phyloP scores from a whole-genome alignment of 2,797 vertebrate genomes.

The Ctenopoma kingsleyae region DNA sequence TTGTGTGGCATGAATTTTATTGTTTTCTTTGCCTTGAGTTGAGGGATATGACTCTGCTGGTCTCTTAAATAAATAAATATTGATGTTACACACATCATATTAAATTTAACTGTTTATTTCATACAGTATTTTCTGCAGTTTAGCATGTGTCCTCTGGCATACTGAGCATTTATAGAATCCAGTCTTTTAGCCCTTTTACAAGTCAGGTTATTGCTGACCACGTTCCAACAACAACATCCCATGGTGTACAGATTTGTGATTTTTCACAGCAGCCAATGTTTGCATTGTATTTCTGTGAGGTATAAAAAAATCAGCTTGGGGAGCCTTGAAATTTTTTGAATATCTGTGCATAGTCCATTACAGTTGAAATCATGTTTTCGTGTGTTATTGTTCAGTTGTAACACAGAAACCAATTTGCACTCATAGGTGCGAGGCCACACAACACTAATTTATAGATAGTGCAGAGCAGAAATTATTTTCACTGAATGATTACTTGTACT shows the following conservation, averaged over 20 bases:
- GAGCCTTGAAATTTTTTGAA: constrained; percentile 30
- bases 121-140: not conserved
- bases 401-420: not conserved
- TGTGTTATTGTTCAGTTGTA: constrained; percentile 12
- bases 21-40: constrained; percentile 16
- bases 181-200: constrained; percentile 28
- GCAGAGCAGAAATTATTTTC: not conserved
- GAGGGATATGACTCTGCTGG: not conserved
- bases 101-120: constrained; percentile 1
- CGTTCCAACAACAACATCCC: constrained; percentile 35
- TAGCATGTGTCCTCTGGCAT: not conserved
- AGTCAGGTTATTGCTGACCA: constrained; percentile 51
- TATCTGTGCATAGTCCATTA: constrained; percentile 22
- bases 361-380: constrained; percentile 17
- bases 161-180: not conserved
- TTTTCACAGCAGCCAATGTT: constrained; percentile 10
- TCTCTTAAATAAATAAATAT: constrained; percentile 3
- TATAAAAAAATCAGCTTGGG: constrained; percentile 22
- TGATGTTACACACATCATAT: constrained; percentile 1
- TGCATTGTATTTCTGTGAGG: constrained; percentile 22
- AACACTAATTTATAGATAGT: not conserved
- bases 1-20: constrained; percentile 1
- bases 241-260: constrained; percentile 45
- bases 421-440: not conserved
- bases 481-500: not conserved